These are phyloP conservation scores for Gymnobelideus leadbeateri DNA, from an alignment of 2,113 vertebrate genomes.

Conservation along the genomic window DNA sequence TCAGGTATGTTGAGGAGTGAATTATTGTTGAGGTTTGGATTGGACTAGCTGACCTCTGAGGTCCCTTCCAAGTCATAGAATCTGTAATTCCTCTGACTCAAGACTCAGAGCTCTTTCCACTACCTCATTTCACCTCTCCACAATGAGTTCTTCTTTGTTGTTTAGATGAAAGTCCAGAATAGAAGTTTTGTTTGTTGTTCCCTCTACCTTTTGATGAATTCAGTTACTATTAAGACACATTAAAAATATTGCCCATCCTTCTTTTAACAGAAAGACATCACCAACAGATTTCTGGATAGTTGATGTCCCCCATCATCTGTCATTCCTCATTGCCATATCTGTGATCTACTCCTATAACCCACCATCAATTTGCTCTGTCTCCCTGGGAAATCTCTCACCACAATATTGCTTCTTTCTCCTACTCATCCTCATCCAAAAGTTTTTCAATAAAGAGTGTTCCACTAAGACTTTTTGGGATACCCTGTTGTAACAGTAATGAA, in stretches of 20 bases:
- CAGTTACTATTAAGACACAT: background rate
- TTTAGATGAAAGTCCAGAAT: background rate
- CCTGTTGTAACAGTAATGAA: background rate
- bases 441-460: background rate
- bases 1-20: background rate
- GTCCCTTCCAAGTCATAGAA: background rate
- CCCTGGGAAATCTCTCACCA: background rate
- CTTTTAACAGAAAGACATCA: background rate
- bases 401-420: background rate
- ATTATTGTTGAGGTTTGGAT: background rate
- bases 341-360: background rate
- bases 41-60: background rate
- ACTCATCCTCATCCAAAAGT: background rate
- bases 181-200: background rate
- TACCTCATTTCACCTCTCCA: background rate
- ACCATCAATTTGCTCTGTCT: background rate
- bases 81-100: background rate
- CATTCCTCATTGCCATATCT: background rate
- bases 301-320: background rate
- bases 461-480: background rate
- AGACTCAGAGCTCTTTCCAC: background rate
- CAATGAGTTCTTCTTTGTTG: background rate
- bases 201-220: background rate
- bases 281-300: background rate
- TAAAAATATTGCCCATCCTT: background rate